Evolutionary conservation across 2,888 invertebrate species (phyloP).

Genomic region (Artemia sinica): DNA sequence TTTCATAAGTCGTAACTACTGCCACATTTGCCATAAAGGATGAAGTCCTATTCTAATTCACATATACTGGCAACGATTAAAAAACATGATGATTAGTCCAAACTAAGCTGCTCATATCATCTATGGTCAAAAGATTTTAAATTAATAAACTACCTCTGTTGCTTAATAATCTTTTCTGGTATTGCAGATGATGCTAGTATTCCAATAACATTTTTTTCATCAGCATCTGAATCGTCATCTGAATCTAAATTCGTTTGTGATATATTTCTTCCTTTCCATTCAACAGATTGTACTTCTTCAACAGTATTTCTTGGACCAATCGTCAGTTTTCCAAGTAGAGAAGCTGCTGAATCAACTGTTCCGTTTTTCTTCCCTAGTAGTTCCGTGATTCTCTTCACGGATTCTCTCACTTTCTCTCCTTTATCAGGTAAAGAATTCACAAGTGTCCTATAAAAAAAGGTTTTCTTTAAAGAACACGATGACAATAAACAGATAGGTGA

Average conservation of each 20-base stretch:
- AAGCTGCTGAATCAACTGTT: not conserved
- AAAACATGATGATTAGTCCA: too few relatives aligned
- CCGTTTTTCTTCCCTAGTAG: not conserved
- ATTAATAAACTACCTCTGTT: too few relatives aligned
- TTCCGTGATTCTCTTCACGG: not conserved
- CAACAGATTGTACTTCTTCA: not conserved
- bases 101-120: too few relatives aligned
- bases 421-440: not conserved
- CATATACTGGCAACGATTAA: too few relatives aligned
- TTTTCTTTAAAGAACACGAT: too few relatives aligned
- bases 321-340: conserved; percentile 9
- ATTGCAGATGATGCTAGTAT: not conserved
- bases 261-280: conserved; percentile 13
- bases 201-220: not conserved
- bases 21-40: too few relatives aligned
- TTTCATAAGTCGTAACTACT: too few relatives aligned
- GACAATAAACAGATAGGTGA: too few relatives aligned
- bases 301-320: not conserved
- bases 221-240: not conserved
- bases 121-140: too few relatives aligned
- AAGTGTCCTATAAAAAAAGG: not conserved
- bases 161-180: not conserved
- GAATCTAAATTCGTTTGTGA: not conserved
- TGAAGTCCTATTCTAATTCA: too few relatives aligned
- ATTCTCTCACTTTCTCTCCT: not conserved